A percentile compares a stretch with the other conserved stretches of the same genome.
phyloP scores from a whole-genome alignment of 2,113 vertebrate species.

The Trichomycterus rosablanca region DNA sequence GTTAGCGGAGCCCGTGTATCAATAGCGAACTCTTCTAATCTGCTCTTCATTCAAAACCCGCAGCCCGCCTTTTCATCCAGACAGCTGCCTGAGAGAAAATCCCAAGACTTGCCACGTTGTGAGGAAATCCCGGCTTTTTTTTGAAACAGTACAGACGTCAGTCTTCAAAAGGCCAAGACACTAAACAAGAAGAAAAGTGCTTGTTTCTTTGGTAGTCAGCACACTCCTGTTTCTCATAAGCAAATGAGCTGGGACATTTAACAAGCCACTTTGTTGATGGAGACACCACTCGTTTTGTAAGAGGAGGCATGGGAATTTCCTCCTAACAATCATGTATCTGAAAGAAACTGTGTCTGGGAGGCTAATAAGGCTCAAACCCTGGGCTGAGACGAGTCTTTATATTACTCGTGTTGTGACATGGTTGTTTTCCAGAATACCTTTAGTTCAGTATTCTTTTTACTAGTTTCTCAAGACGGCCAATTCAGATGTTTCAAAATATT shows the following conservation, averaged over 20 bases:
- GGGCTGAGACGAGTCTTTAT: too few relatives aligned
- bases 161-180: too few relatives aligned
- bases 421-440: too few relatives aligned
- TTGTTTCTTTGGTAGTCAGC: slow-evolving; percentile 48
- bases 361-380: too few relatives aligned
- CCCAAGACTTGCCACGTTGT: too few relatives aligned
- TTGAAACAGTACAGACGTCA: too few relatives aligned
- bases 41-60: slow-evolving; percentile 18
- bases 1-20: neutral
- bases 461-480: too few relatives aligned
- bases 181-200: slow-evolving; percentile 56
- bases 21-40: slow-evolving; percentile 22
- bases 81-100: slow-evolving; percentile 9
- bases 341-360: slow-evolving; percentile 13
- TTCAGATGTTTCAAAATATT: too few relatives aligned
- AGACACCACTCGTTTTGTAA: slow-evolving; percentile 47
- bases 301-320: slow-evolving; percentile 59
- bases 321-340: slow-evolving; percentile 42
- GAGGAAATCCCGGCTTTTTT: too few relatives aligned
- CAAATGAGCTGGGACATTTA: slow-evolving; percentile 58
- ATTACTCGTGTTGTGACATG: too few relatives aligned
- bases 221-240: slow-evolving; percentile 47
- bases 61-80: slow-evolving; percentile 30
- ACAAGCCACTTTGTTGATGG: slow-evolving; percentile 52
- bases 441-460: too few relatives aligned